These are phyloP conservation scores for Hassar affinis DNA, from an alignment of 2,113 vertebrate genomes.

Conservation along the genomic window DNA sequence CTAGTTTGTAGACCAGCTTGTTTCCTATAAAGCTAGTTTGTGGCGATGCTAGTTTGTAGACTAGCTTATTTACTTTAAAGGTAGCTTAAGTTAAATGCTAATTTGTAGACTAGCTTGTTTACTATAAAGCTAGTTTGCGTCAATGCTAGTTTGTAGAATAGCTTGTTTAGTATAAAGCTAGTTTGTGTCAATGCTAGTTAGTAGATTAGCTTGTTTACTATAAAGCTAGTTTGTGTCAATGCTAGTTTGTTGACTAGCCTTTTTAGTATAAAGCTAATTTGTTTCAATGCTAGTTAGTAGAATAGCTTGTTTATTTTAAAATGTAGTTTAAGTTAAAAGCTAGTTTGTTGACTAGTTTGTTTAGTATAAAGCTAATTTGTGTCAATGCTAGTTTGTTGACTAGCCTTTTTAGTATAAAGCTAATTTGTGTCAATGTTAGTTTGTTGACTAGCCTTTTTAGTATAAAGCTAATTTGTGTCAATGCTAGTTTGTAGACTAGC, in stretches of 20 bases:
- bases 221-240: neutral
- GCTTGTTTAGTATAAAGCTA: neutral
- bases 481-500: neutral
- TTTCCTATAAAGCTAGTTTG: too few species aligned
- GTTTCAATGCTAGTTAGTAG: neutral
- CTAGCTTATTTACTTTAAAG: neutral
- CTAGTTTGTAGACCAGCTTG: too few species aligned
- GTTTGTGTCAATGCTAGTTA: neutral
- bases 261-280: neutral
- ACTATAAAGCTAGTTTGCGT: neutral
- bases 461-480: neutral
- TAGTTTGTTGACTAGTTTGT: neutral
- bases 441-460: neutral
- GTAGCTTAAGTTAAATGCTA: neutral
- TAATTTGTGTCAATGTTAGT: neutral
- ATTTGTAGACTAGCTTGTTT: neutral
- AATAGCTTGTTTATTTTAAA: neutral
- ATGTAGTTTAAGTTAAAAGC: neutral
- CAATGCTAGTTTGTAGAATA: neutral
- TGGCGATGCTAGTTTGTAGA: too few species aligned
- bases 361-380: neutral
- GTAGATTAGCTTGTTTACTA: neutral
- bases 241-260: neutral
- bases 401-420: neutral
- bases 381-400: neutral